These are phyloP conservation scores for Labeo calbasu DNA, from an alignment of 2,797 vertebrate genomes.

Conservation along the genomic window DNA sequence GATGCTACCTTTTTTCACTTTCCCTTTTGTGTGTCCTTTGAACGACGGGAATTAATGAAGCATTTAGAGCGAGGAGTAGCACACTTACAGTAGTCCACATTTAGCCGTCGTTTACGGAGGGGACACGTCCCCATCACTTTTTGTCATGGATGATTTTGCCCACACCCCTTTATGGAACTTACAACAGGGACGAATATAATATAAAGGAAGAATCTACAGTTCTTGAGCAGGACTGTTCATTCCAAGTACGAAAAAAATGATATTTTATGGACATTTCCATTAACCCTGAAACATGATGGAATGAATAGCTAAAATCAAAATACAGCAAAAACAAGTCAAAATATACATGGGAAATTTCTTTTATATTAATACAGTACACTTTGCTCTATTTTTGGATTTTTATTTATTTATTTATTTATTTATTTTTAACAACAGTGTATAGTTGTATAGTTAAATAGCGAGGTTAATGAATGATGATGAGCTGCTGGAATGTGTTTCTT, in stretches of 20 bases:
- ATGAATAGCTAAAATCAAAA: background rate
- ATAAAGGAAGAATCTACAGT: background rate
- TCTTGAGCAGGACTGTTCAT: background rate
- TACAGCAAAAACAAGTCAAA: background rate
- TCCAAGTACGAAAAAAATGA: background rate
- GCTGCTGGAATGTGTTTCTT: background rate
- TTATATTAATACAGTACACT: background rate
- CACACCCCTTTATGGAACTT: constrained; percentile 1
- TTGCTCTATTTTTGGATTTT: too few relatives aligned
- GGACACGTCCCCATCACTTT: constrained; percentile 20
- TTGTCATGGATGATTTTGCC: background rate
- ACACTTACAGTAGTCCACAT: constrained; percentile 35
- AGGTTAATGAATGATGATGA: background rate
- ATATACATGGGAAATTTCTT: background rate
- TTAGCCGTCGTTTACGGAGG: background rate
- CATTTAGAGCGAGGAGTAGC: constrained; percentile 72
- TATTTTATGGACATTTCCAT: background rate
- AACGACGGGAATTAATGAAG: constrained; percentile 81
- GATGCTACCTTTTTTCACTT: constrained; percentile 50
- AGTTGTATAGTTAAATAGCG: too few relatives aligned
- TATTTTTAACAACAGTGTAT: too few relatives aligned
- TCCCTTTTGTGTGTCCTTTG: constrained; percentile 74
- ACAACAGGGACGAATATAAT: background rate
- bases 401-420: too few relatives aligned
- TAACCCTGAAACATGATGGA: background rate